Base-by-base conservation (phyloP, 2,888 invertebrate genomes). In the Hyppa rectilinea region DNA sequence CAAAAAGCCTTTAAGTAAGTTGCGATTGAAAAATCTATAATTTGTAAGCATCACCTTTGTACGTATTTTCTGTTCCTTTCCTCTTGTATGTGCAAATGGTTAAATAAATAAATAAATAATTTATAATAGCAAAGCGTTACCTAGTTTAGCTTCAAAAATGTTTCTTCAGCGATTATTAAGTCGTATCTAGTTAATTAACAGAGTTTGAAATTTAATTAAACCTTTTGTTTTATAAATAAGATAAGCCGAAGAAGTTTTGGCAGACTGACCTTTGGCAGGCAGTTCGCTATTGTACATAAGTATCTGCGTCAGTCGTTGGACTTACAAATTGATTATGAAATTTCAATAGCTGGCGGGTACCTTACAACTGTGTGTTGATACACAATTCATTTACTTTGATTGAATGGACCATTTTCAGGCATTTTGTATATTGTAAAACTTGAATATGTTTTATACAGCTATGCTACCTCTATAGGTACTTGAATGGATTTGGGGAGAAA, bases 181-280 rank as follows among this genome's bases (percentile, higher is more conserved):
- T 84, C 85, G 79, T 87, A 86, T 87, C 84, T 85, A 87, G 86
- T 90, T 89, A 90, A 90, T 92, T 90, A 91, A 90, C 87, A 75
- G 86, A 90, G 87, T 91, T 91, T 81, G 82, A 86, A 89, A 91
- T 90, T 92, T 90, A 91, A 92, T 92, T 91, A 92, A 92, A 89
- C 90, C 90, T 87, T 91, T 92, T 90, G 90, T 91, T 88, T 84
- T 87, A 83, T 88, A 87, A 90, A 91, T 91, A 87, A 89, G 89
- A 92, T 91, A 91, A 91, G 88, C 87, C 86, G 87, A 85, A 75
- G 83, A 92, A 92, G 89, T 92, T 91, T 90, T 83, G 86, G 85
- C 62, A 80, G 80, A 84, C 87, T 90, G 89, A 89, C 87, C 89
- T 88, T 90, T 88, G 83, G 87, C 83, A 71, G 75, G 50, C 75